Evolutionary conservation across 2,113 vertebrate species (phyloP), one percentile per base, ranked within the genome.

Genomic region (Cyprinodon tularosa): DNA sequence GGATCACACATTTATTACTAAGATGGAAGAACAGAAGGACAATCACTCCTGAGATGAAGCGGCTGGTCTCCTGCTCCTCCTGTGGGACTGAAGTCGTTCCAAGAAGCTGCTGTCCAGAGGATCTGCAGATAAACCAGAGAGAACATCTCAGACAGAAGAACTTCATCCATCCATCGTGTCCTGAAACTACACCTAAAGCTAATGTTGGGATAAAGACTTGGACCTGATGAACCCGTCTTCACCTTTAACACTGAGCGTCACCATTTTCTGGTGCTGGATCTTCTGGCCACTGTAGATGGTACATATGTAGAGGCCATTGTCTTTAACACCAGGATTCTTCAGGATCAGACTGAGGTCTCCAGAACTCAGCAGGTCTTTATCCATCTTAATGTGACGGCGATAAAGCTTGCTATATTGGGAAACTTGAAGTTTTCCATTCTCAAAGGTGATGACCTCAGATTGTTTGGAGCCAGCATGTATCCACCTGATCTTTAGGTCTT

Each of bases 321-420:
- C 68, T 40, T 12, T 4, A 39, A 39, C 11, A 22, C n/a, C 17
- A 12, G 53, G 68, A 8, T 40, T 7, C 4, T 42, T 42, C 68
- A 70, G 68, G 8, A 9, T 57, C 68, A 70, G 68, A 59, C 48
- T 59, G 12, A 70, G n/a, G 38, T 70, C 68, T 59, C 68, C 50
- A 12, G 68, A 59, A 6, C 14, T 40, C 68, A 70, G 68, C n/a
- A 9, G 50, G 37, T 70, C 68, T 42, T 70, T 53, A 22, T 60
- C 57, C 68, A 70, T 70, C 68, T 60, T 50, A 42, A 12, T 59
- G 37, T 38, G 38, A 3, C 38, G 0, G 12, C 12, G 38, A 13
- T 70, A 70, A 59, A 13, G 12, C 68, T 14, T 11, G 50, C 5
- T 8, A 37, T 60, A n/a, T 39, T 59, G 13, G 17, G 39, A 12